Evolutionary conservation across 2,113 vertebrate genomes (phyloP), one percentile per base, ranked within the genome.

Genomic region (Myiopsitta monachus): DNA sequence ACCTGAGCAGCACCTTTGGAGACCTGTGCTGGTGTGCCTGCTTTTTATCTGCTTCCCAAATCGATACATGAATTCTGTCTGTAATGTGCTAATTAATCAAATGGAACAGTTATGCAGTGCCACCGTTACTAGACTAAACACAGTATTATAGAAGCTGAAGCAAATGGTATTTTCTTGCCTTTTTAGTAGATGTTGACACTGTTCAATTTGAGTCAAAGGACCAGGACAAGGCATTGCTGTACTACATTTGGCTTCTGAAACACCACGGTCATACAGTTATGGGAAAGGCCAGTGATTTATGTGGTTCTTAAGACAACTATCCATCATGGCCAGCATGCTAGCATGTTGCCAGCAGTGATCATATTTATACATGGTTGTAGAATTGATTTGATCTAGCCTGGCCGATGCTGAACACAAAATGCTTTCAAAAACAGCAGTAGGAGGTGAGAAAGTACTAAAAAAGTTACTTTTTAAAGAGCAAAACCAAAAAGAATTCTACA

Each of bases 111-210:
- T 28, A 46, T 23, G 49, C 63, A 44, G 6, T 28, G 49, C 46
- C 31, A 9, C 21, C 1, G 2, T 17, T 9, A 26, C 33, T 7
- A 36, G 1, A 0, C 24, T 24, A 47, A 66, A 33, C 0, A 2
- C 3, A 12, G 41, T 15, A 24, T 43, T 75, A 26, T 6, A 27
- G n/a, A 36, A 66, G 36, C n/a, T 27, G 27, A 59, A 51, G 43
- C 19, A 47, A 67, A 44, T 0, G 0, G 51, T 12, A 62, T 52
- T 76, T n/a, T 61, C 63, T n/a, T 46, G 69, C 31, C 52, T 46
- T 36, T 30, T 79, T 1, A 16, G 14, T 27, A 39, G 33, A 31
- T 1, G 6, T 63, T 36, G 51, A 77, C 64, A 62, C 12, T 39
- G 28, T 44, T 66, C 33, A 41, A 31, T 80, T 51, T 43, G 80